phyloP scores from a whole-genome alignment of 1,140 invertebrate species.

The Teleogryllus occipitalis region DNA sequence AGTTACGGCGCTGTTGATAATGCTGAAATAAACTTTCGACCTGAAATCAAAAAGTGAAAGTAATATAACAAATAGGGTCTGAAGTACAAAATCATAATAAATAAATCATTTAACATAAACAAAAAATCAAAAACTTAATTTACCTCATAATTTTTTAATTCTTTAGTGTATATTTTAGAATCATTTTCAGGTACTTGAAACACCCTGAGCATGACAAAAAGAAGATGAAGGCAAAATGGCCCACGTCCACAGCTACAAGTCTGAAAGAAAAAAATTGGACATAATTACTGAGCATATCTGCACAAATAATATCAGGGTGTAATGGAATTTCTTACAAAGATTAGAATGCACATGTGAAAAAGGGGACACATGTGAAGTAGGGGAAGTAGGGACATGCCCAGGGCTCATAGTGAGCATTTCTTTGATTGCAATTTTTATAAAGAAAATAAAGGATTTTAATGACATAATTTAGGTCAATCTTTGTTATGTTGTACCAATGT shows the following conservation, averaged over 20 bases:
- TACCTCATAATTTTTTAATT: constrained; percentile 43
- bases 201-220: constrained; percentile 43
- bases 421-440: no score
- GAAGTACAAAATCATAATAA: background rate
- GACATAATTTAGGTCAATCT: no score
- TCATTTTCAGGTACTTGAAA: constrained; percentile 39
- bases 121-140: constrained; percentile 17
- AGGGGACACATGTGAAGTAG: no score
- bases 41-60: constrained; percentile 24
- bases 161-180: constrained; percentile 35
- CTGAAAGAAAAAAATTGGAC: constrained; percentile 29
- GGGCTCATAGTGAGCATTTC: no score
- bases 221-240: constrained; percentile 40
- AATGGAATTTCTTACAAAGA: no score
- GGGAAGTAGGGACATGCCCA: no score
- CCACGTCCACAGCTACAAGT: constrained; percentile 40
- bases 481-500: no score
- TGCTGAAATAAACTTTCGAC: constrained; percentile 36
- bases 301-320: no score
- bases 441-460: no score
- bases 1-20: constrained; percentile 35
- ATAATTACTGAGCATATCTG: no score
- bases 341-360: no score
- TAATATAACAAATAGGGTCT: background rate
- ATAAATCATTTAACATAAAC: background rate